phyloP scores from a whole-genome alignment of 1,140 invertebrate species.

The Tigriopus japonicus region DNA sequence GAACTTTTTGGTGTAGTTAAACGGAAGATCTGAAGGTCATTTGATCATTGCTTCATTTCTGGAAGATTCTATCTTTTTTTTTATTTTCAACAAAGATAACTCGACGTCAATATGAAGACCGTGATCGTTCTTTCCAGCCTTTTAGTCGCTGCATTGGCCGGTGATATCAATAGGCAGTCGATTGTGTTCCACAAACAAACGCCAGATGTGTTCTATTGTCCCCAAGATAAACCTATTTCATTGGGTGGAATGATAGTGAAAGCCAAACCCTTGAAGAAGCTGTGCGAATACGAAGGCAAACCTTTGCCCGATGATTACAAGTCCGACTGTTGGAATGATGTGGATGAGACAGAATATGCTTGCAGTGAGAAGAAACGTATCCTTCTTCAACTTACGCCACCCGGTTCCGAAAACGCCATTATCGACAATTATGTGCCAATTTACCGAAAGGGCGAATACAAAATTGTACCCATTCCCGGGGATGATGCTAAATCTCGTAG shows the following conservation, averaged over 20 bases:
- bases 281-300: conserved; percentile 51
- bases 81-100: too few relatives aligned
- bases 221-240: conserved; percentile 40
- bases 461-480: neutral
- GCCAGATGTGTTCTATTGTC: conserved; percentile 62
- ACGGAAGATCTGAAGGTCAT: too few relatives aligned
- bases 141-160: conserved; percentile 22
- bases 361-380: conserved; percentile 18
- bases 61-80: too few relatives aligned
- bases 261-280: conserved; percentile 43
- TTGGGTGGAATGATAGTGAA: conserved; percentile 30
- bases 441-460: conserved; percentile 5
- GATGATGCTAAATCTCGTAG: too few relatives aligned
- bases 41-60: too few relatives aligned
- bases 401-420: conserved; percentile 12
- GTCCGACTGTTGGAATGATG: conserved; percentile 25
- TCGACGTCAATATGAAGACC: too few relatives aligned
- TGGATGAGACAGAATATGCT: conserved; percentile 24
- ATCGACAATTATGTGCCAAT: conserved; percentile 15
- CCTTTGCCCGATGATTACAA: conserved; percentile 22
- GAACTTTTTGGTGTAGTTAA: too few relatives aligned
- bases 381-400: conserved; percentile 3
- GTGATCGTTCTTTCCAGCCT: too few relatives aligned
- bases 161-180: conserved; percentile 54
- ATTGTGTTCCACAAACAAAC: conserved; percentile 65